Evolutionary conservation across 2,888 invertebrate genomes (phyloP), one percentile per base, ranked within the genome.

Genomic region (Cryptocephalus moraei): DNA sequence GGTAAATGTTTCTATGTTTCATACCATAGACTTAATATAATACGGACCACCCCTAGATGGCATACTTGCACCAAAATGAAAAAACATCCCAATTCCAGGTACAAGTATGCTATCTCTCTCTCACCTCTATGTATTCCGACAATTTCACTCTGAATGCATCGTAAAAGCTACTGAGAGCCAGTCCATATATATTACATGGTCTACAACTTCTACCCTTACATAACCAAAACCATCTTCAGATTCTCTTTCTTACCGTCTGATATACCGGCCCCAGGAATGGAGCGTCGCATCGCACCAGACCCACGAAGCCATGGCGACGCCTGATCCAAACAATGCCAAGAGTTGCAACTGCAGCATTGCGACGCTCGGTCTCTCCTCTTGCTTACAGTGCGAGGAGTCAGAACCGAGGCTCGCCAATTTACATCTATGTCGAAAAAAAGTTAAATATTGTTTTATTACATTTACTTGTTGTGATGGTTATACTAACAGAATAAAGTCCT

Each of bases 241-340:
- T 47, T 31, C 39, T 41, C 39, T 22, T 50, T 39, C 50, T 62
- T 73, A 91, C 91, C 85, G 85, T 65, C 84, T 79, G 48, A 91
- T 73, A 68, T 88, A 91, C 47, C 91, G 77, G 51, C 82, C 80
- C 95, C 95, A 96, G 10, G 86, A 82, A 56, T 86, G 82, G 8
- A 88, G 68, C 6, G 92, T 89, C 36, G 90, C 84, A 14, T 80
- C 79, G 8, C 90, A 93, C 92, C 92, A 95, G 32, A 91, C 87
- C 92, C 93, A 95, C 0, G 91, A 89, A 4, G 92, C 90, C 86
- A 93, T 90, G 32, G 88, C 79, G 51, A 91, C 80, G 39, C 92
- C 92, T 36, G 86, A 81, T 54, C 85, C 84, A 73, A 92, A 93
- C 53, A 88, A 79, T 46, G 88, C 82, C 50, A 92, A 70, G 58